phyloP scores from a whole-genome alignment of 2,888 invertebrate genomes.

The Omphaloscelis lunosa region DNA sequence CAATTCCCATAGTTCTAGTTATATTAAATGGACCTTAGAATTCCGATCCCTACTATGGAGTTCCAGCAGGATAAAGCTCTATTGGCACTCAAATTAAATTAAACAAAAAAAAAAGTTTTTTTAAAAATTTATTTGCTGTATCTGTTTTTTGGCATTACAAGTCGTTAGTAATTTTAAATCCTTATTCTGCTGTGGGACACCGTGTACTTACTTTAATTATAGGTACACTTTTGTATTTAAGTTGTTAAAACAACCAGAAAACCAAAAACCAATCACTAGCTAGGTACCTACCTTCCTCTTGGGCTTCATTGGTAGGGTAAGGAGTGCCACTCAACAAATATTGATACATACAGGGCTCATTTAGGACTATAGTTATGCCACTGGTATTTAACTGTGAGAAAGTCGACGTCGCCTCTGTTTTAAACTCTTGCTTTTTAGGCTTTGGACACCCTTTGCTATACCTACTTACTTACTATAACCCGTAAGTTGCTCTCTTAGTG shows the following conservation, averaged over 20 bases:
- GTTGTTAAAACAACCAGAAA: background rate
- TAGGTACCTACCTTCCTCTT: background rate
- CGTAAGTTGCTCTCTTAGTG: background rate
- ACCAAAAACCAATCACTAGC: background rate
- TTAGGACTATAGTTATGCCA: background rate
- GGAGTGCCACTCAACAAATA: background rate
- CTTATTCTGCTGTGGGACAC: too few species aligned
- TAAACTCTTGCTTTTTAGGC: background rate
- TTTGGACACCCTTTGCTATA: background rate
- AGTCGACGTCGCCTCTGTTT: background rate
- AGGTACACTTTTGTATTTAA: too few species aligned
- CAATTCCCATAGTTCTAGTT: background rate
- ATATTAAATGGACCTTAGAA: background rate
- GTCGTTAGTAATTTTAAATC: too few species aligned
- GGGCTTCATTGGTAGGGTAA: background rate
- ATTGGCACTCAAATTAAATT: too few species aligned
- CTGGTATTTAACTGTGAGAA: background rate
- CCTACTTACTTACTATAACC: too few species aligned
- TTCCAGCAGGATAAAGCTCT: too few species aligned
- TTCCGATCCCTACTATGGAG: background rate
- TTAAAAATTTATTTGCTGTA: too few species aligned
- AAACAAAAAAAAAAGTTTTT: too few species aligned
- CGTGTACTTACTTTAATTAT: too few species aligned
- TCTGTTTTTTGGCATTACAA: too few species aligned
- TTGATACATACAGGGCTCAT: background rate